These are phyloP conservation scores for Drosophila recens DNA, from an alignment of 2,888 invertebrate species.

Conservation along the genomic window DNA sequence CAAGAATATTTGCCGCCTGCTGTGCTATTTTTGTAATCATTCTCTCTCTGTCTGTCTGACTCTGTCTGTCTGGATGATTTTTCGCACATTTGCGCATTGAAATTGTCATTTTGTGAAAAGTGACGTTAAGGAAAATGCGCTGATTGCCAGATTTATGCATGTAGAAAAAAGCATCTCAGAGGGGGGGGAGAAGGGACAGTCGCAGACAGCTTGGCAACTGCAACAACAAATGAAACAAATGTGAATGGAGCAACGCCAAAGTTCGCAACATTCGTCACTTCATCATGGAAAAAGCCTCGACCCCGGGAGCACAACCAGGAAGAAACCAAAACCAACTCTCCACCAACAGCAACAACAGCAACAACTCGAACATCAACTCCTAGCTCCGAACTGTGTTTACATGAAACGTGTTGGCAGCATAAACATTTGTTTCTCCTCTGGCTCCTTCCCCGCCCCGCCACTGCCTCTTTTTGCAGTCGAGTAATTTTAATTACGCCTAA, in stretches of 20 bases:
- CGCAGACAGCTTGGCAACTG: conserved; percentile 61
- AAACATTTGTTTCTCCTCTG: conserved; percentile 60
- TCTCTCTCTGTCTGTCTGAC: not conserved
- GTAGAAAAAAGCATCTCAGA: conserved; percentile 1
- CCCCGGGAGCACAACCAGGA: conserved; percentile 41
- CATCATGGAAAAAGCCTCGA: conserved; percentile 69
- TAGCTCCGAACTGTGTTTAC: conserved; percentile 59
- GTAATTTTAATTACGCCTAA: conserved; percentile 82
- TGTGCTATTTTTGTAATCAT: conserved; percentile 60
- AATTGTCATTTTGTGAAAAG: conserved; percentile 66
- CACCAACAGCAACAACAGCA: conserved; percentile 34
- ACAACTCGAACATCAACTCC: conserved; percentile 28
- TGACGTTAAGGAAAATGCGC: conserved; percentile 30
- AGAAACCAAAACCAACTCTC: conserved; percentile 25
- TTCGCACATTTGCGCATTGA: conserved; percentile 77
- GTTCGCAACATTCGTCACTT: conserved; percentile 65
- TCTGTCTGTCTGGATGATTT: conserved; percentile 39
- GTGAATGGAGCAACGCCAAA: conserved; percentile 46
- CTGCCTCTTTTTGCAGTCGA: conserved; percentile 60
- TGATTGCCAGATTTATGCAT: conserved; percentile 51
- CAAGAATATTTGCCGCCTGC: conserved; percentile 32
- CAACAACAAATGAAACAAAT: conserved; percentile 48
- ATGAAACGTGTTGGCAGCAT: conserved; percentile 76
- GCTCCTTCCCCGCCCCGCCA: not conserved
- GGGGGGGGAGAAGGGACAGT: conserved; percentile 2